A percentile compares a stretch with the other conserved stretches of the same genome.
phyloP scores from a whole-genome alignment of 2,888 invertebrate species.

The Gymnoscelis rufifasciata region DNA sequence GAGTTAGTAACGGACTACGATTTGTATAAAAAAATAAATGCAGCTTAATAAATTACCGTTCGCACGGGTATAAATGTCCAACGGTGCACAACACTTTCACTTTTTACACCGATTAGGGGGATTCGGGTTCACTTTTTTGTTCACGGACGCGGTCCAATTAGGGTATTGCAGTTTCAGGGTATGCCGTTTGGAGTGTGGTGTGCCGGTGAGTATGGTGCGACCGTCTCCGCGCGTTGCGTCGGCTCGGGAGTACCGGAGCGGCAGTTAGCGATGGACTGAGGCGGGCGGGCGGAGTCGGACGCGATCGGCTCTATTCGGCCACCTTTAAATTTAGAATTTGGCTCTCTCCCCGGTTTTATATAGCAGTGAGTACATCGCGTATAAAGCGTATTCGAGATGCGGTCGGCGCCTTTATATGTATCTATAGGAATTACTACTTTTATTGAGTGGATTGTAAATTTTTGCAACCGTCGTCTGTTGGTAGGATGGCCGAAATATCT shows the following conservation, averaged over 20 bases:
- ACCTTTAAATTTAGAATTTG: constrained; percentile 82
- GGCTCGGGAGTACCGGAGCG: constrained; percentile 67
- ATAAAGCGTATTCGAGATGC: constrained; percentile 77
- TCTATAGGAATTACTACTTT: constrained; percentile 77
- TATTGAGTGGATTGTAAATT: constrained; percentile 72
- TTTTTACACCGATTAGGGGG: constrained; percentile 51
- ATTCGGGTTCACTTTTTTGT: constrained; percentile 50
- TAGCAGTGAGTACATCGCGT: constrained; percentile 77
- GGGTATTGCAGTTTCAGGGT: constrained; percentile 42
- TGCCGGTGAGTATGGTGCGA: constrained; percentile 33
- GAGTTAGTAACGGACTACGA: constrained; percentile 37
- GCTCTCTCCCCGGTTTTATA: constrained; percentile 81
- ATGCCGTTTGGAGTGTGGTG: constrained; percentile 55
- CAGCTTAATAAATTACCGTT: constrained; percentile 58
- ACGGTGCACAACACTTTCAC: constrained; percentile 67
- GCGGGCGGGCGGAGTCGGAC: constrained; percentile 71
- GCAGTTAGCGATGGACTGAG: constrained; percentile 74
- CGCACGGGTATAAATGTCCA: constrained; percentile 53
- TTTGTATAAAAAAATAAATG: constrained; percentile 39
- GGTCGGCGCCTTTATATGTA: constrained; percentile 61
- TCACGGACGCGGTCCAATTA: constrained; percentile 52
- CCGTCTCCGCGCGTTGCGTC: constrained; percentile 65
- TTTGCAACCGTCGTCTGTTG: constrained; percentile 63
- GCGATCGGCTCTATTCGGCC: constrained; percentile 67
- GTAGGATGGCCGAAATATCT: constrained; percentile 48